phyloP scores from a whole-genome alignment of 2,113 vertebrate genomes.

The Callaeas wilsoni region DNA sequence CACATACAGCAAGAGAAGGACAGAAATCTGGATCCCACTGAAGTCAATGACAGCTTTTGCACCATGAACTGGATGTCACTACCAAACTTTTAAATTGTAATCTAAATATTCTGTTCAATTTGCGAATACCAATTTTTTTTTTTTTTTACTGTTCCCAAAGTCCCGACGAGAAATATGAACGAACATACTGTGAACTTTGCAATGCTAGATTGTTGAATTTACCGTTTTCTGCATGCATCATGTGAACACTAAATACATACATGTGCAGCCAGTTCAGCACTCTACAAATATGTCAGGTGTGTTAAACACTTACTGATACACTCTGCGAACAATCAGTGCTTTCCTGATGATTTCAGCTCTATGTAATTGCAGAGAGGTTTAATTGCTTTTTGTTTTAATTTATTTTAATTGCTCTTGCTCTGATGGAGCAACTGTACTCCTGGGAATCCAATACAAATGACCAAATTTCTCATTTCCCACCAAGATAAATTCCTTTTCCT shows the following conservation, averaged over 20 bases:
- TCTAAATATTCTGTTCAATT: background rate
- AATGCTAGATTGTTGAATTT: background rate
- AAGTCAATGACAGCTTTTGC: background rate
- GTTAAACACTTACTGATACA: background rate
- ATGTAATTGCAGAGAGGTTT: background rate
- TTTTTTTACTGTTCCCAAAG: fast-evolving
- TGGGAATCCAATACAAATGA: background rate
- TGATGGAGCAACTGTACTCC: background rate
- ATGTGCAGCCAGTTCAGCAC: background rate
- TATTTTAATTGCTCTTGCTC: background rate
- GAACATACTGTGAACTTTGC: background rate
- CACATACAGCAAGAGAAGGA: background rate
- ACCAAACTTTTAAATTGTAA: background rate
- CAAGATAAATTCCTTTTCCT: background rate
- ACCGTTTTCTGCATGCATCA: background rate
- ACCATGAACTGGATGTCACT: background rate
- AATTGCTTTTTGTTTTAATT: constrained; percentile 3
- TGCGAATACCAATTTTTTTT: background rate
- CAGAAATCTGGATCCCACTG: background rate
- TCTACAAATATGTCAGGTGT: background rate
- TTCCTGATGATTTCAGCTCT: background rate
- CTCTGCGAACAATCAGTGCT: background rate
- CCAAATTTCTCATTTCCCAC: background rate
- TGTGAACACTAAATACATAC: background rate
- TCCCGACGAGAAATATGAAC: background rate